Evolutionary conservation across 2,888 invertebrate species (phyloP), one percentile per base, ranked within the genome.

Genomic region (Rhagonycha fulva): DNA sequence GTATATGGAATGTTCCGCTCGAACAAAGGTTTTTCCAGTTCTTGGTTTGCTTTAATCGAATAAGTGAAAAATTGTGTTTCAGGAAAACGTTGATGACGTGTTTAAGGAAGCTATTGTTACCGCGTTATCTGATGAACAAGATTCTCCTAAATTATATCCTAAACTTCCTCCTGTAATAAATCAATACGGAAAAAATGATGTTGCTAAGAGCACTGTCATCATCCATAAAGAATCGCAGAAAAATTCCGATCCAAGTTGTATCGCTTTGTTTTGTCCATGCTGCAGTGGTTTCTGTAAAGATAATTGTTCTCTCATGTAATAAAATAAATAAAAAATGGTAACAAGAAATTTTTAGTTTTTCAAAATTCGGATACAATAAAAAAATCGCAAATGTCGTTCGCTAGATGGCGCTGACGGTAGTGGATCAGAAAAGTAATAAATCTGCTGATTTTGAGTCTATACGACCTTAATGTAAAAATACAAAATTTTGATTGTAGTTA

Each of bases 1-100:
- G 24, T 78, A 76, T 68, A 10, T 76, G 19, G 78, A 78, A 70
- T 76, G 76, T 26, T 76, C 78, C 2, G 76, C 78, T 47, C 67
- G 74, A 5, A 76, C 74, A 68, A 74, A 67, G 70, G 76, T 73
- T 66, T 0, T 47, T 19, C 11, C 9, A n/a, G 2, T 19, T 61
- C 2, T 19, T 23, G 10, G 23, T 3, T n/a, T 11, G 23, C 12
- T 3, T 2, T 2, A 47, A 70, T 9, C 19, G 0, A 23, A 12
- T 70, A 7, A 24, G 9, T 9, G 3, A n/a, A 24, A 24, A 7
- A 66, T n/a, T 66, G 14, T 63, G 10, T 69, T 69, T 30, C 24
- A 69, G 69, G 69, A 69, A 69, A 69, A 69, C 9, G 60, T 69
- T 12, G 32, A 69, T 12, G 69, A 69, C 24, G 69, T 69, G 23